Evolutionary conservation across 2,888 invertebrate genomes (phyloP).

Genomic region (Drosophila multiciliata): DNA sequence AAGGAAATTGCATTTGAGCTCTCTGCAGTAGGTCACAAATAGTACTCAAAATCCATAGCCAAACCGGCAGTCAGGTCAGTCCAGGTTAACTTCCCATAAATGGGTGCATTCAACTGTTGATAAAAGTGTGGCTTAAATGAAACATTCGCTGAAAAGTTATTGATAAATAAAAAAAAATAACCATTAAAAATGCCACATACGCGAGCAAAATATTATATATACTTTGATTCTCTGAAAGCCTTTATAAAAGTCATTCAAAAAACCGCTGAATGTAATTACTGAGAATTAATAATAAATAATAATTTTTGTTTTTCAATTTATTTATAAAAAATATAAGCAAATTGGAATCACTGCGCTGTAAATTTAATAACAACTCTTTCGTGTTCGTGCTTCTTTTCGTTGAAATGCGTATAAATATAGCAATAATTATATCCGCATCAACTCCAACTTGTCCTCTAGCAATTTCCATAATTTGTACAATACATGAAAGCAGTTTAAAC

Average conservation of each 20-base stretch:
- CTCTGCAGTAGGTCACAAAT: slow-evolving; percentile 61
- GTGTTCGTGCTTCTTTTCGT: slow-evolving; percentile 2
- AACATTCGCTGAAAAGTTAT: slow-evolving; percentile 11
- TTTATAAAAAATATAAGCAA: neutral
- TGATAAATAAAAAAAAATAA: neutral
- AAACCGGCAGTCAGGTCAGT: slow-evolving; percentile 44
- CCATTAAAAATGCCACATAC: neutral
- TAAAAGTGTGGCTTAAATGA: slow-evolving; percentile 12
- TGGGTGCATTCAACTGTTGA: slow-evolving; percentile 71
- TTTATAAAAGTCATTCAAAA: neutral
- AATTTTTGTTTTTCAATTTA: neutral
- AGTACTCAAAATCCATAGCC: slow-evolving; percentile 5
- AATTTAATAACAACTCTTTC: neutral
- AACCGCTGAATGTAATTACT: neutral
- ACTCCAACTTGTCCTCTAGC: slow-evolving; percentile 43
- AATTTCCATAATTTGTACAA: slow-evolving; percentile 70
- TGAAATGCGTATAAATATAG: slow-evolving; percentile 15
- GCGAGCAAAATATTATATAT: neutral
- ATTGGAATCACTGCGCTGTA: neutral
- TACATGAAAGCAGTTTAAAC: slow-evolving; percentile 61
- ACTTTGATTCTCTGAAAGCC: neutral
- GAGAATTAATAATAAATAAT: neutral
- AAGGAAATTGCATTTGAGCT: slow-evolving; percentile 72
- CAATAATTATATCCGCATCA: slow-evolving; percentile 20
- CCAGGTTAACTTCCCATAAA: slow-evolving; percentile 65